Conservation (phyloP, 2,888 invertebrate genomes). For the Aricia artaxerxes region DNA sequence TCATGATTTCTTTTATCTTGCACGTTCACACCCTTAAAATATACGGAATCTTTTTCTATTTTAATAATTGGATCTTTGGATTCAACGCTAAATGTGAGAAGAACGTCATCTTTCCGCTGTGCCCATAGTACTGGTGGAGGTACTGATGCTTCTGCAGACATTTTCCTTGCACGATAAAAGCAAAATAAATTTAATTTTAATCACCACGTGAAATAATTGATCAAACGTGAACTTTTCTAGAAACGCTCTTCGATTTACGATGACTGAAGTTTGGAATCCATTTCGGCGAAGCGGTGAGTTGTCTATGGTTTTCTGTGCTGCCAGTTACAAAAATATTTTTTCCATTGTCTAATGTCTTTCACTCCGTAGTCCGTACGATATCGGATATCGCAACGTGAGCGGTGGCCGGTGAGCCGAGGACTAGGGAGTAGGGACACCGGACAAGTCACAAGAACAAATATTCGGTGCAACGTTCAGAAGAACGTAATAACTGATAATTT, state of each 20-base stretch:
- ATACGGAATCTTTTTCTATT: constrained; percentile 86
- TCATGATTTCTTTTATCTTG: constrained; percentile 92
- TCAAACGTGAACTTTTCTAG: constrained; percentile 37
- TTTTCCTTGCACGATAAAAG: constrained; percentile 42
- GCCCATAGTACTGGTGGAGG: constrained; percentile 97
- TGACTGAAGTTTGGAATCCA: constrained; percentile 40
- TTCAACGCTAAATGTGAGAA: constrained; percentile 94
- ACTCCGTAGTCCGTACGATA: no score
- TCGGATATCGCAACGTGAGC: no score
- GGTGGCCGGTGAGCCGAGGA: no score
- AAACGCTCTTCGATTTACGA: constrained; percentile 40
- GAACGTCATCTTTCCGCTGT: constrained; percentile 90
- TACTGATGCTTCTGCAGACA: constrained; percentile 75
- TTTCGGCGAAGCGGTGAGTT: constrained; percentile 47
- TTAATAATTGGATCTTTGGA: constrained; percentile 91
- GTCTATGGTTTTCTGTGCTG: constrained; percentile 45
- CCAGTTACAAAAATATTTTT: constrained; percentile 22
- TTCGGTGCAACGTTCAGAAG: no score
- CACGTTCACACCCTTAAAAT: constrained; percentile 92
- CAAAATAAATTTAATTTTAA: constrained; percentile 37
- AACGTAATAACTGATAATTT: no score
- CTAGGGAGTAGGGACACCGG: no score
- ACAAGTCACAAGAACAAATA: no score
- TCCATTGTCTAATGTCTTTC: no score
- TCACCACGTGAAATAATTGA: constrained; percentile 44